phyloP scores from a whole-genome alignment of 2,113 vertebrate species.

The Leucopternis melanops region DNA sequence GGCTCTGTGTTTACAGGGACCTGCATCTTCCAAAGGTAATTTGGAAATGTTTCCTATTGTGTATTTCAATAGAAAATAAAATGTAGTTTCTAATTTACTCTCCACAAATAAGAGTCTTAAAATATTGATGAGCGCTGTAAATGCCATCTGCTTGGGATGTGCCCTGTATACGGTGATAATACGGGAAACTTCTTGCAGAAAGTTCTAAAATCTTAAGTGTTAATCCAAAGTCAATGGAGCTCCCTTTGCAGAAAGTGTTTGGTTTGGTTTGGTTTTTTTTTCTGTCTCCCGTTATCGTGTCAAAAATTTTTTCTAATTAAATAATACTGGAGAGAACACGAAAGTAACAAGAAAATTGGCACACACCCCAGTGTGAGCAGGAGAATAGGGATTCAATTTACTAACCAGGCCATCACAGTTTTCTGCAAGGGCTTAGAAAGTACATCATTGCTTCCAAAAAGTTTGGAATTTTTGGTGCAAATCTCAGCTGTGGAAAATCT shows the following conservation, averaged over 20 bases:
- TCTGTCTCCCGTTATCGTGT: background rate
- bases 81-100: background rate
- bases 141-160: background rate
- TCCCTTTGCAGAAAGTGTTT: background rate
- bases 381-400: background rate
- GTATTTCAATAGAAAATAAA: conserved; percentile 7
- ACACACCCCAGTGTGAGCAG: background rate
- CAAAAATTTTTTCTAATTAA: background rate
- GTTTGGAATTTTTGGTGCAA: background rate
- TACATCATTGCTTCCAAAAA: background rate
- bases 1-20: conserved; percentile 17
- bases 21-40: conserved; percentile 5
- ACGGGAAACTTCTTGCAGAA: background rate
- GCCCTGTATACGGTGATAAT: background rate
- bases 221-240: background rate
- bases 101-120: background rate
- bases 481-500: background rate
- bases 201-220: background rate
- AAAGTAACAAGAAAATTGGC: background rate
- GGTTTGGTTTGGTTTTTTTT: background rate
- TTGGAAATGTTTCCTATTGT: conserved; percentile 1
- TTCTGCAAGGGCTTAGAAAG: background rate
- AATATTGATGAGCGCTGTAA: background rate
- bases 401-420: background rate
- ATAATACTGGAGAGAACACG: background rate